These are phyloP conservation scores for Laupala kohalensis DNA, from an alignment of 1,140 invertebrate genomes.

Conservation along the genomic window DNA sequence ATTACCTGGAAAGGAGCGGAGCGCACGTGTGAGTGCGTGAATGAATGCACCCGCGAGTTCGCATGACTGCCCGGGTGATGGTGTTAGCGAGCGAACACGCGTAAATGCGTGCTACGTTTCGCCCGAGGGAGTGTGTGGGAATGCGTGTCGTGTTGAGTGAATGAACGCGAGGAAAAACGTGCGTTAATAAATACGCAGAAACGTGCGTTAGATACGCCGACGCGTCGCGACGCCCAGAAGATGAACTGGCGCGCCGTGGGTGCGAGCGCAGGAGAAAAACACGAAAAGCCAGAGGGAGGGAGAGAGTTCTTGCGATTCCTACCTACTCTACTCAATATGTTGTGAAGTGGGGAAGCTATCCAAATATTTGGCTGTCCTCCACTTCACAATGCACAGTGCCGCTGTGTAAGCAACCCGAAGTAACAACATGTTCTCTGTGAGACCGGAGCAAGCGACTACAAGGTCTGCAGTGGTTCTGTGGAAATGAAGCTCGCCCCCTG, in stretches of 20 bases:
- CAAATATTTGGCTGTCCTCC: neutral
- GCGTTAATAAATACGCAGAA: too few species aligned
- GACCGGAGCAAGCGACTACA: neutral
- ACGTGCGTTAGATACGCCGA: too few species aligned
- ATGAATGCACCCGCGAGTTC: neutral
- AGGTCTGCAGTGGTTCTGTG: neutral
- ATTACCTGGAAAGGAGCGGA: neutral
- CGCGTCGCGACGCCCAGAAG: too few species aligned
- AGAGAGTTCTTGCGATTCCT: neutral
- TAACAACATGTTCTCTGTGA: neutral
- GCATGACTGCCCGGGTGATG: neutral
- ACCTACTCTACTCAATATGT: neutral
- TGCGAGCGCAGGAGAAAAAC: neutral
- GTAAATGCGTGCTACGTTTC: too few species aligned
- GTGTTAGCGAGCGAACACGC: too few species aligned
- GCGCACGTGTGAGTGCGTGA: neutral
- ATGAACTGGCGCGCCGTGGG: too few species aligned
- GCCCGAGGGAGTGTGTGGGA: neutral
- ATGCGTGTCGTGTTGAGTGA: too few species aligned
- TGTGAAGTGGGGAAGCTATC: neutral
- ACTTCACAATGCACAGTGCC: neutral
- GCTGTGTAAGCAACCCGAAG: neutral
- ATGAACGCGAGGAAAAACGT: too few species aligned
- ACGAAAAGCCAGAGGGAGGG: neutral
- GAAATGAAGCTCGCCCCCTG: neutral